Evolutionary conservation across 2,888 invertebrate species (phyloP).

Genomic region (Cryptocephalus moraei): DNA sequence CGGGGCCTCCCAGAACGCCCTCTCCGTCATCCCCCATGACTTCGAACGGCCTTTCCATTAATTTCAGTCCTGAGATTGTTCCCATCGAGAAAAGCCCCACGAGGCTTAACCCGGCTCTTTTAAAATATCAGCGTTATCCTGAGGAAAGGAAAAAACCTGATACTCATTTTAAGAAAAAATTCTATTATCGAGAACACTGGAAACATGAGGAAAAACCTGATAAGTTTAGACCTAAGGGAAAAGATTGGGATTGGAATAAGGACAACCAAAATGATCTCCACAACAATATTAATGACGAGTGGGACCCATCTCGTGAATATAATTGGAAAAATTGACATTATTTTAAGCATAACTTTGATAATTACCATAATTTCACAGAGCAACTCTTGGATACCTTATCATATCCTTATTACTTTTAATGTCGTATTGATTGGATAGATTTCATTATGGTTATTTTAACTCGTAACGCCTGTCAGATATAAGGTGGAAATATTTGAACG

Average conservation of each 20-base stretch:
- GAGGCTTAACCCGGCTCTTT: slow-evolving; percentile 41
- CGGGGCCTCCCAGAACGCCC: slow-evolving; percentile 46
- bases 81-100: slow-evolving; percentile 31
- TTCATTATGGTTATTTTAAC: no score
- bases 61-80: slow-evolving; percentile 27
- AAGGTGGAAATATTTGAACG: no score
- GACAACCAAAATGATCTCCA: slow-evolving; percentile 20
- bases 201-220: slow-evolving; percentile 37
- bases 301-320: slow-evolving; percentile 28
- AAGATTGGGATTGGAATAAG: slow-evolving; percentile 60
- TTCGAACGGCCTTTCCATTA: slow-evolving; percentile 33
- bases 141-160: slow-evolving; percentile 40
- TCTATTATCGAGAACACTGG: slow-evolving; percentile 61
- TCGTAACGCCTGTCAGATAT: no score
- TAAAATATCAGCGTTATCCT: slow-evolving; percentile 50
- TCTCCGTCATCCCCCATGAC: slow-evolving; percentile 42
- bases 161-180: slow-evolving; percentile 76
- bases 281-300: slow-evolving; percentile 18
- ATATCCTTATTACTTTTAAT: slow-evolving; percentile 18
- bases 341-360: slow-evolving; percentile 19
- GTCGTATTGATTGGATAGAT: slow-evolving; percentile 9
- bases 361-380: slow-evolving; percentile 25
- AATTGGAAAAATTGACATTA: slow-evolving; percentile 33
- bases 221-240: slow-evolving; percentile 62
- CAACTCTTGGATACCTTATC: slow-evolving; percentile 18